These are phyloP conservation scores for Phycodurus eques DNA, from an alignment of 2,113 vertebrate species.

Conservation along the genomic window DNA sequence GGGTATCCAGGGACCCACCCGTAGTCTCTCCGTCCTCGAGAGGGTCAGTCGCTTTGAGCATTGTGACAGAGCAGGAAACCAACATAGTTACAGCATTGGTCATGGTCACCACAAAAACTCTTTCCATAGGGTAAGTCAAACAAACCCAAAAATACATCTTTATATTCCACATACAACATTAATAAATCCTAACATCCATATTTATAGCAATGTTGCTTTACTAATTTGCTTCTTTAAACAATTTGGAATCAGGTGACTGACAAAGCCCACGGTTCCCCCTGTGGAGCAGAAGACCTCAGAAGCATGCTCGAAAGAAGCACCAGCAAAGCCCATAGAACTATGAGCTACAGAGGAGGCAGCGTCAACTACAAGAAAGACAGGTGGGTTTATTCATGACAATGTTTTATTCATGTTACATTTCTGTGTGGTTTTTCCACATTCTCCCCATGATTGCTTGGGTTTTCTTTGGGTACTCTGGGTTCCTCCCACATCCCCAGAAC, in stretches of 20 bases:
- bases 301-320: slow-evolving; percentile 62
- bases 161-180: background rate
- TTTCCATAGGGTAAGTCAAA: slow-evolving; percentile 42
- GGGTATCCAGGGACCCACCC: slow-evolving; percentile 52
- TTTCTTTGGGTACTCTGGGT: too few species aligned
- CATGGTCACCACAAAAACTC: slow-evolving; percentile 26
- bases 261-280: slow-evolving; percentile 28
- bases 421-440: background rate
- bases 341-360: slow-evolving; percentile 58
- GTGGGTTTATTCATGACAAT: slow-evolving; percentile 24
- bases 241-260: slow-evolving; percentile 46
- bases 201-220: background rate
- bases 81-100: slow-evolving; percentile 57
- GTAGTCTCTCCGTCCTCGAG: slow-evolving; percentile 84
- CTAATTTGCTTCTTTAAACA: slow-evolving; percentile 17
- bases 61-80: slow-evolving; percentile 72
- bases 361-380: slow-evolving; percentile 48
- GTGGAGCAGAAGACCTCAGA: slow-evolving; percentile 70
- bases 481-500: too few species aligned
- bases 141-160: background rate
- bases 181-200: background rate
- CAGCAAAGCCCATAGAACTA: slow-evolving; percentile 42
- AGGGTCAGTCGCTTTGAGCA: slow-evolving; percentile 88
- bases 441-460: background rate
- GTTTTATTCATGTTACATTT: background rate